Conservation (phyloP, 2,797 vertebrate species). For the Helarctos malayanus region DNA sequence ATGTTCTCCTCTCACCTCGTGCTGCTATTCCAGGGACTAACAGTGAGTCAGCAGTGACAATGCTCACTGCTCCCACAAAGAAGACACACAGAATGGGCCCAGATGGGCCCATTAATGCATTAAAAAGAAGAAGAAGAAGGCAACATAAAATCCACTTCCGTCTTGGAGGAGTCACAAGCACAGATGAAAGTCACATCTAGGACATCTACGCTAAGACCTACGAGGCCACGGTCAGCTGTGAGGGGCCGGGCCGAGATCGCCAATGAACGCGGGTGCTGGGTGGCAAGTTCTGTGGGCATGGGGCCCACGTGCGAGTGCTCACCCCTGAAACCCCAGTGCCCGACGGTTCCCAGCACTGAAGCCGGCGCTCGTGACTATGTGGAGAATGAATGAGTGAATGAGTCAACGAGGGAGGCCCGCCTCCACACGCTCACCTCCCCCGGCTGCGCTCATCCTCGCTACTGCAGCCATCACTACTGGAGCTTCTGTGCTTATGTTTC, state of each 20-base stretch:
- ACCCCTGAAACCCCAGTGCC: not conserved
- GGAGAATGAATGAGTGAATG: not conserved
- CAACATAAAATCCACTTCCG: not conserved
- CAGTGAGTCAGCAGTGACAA: constrained; percentile 70
- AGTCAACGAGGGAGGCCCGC: not conserved
- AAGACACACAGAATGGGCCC: constrained; percentile 39
- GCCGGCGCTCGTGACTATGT: too few relatives aligned
- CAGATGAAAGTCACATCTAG: not conserved
- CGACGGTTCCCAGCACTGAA: not conserved
- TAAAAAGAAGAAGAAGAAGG: not conserved
- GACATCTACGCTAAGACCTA: not conserved
- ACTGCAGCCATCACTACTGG: constrained; percentile 88
- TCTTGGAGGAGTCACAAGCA: not conserved
- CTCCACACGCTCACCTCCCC: constrained; percentile 70
- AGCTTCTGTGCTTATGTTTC: constrained; percentile 93
- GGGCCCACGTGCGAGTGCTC: not conserved
- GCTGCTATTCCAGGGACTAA: constrained; percentile 75
- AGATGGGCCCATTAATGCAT: constrained; percentile 58
- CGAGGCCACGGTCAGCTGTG: not conserved
- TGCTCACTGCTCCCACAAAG: constrained; percentile 36
- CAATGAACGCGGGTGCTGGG: not conserved
- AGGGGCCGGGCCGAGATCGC: not conserved
- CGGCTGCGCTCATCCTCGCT: constrained; percentile 89
- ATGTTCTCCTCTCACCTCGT: constrained; percentile 63
- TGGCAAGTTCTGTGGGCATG: not conserved